Evolutionary conservation across 2,113 vertebrate species (phyloP).

Genomic region (Laticauda colubrina): DNA sequence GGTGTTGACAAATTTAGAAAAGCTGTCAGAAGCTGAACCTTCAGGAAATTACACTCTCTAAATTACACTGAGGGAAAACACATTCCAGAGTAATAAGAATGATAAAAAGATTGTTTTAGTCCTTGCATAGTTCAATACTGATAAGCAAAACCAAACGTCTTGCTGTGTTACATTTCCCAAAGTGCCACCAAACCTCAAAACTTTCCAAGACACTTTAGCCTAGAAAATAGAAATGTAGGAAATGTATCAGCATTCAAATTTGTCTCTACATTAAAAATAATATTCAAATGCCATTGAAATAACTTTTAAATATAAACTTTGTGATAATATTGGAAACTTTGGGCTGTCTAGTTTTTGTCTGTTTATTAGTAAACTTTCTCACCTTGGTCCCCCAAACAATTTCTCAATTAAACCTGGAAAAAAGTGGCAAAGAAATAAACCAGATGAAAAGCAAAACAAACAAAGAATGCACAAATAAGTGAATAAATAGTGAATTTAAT

Average conservation of each 20-base stretch:
- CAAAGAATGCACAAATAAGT: neutral
- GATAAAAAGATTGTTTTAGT: constrained; percentile 4
- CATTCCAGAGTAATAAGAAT: constrained; percentile 21
- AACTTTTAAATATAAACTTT: neutral
- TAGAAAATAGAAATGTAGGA: neutral
- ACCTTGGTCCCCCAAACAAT: neutral
- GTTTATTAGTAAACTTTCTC: no score
- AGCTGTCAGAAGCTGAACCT: constrained; percentile 26
- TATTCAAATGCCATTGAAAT: neutral
- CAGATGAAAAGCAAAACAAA: neutral
- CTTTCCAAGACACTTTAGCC: neutral
- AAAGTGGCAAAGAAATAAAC: neutral
- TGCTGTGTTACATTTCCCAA: neutral
- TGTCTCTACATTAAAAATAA: neutral
- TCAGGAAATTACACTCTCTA: constrained; percentile 36
- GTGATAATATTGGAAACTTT: neutral
- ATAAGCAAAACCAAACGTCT: neutral
- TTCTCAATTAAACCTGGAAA: neutral
- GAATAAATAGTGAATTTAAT: neutral
- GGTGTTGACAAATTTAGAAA: constrained; percentile 39
- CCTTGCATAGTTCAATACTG: neutral
- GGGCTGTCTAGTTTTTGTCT: neutral
- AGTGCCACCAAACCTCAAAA: neutral
- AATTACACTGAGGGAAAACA: constrained; percentile 28
- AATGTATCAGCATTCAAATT: neutral